These are phyloP conservation scores for Caenorhabditis panamensis DNA, from an alignment of 2,888 invertebrate species.

Conservation along the genomic window DNA sequence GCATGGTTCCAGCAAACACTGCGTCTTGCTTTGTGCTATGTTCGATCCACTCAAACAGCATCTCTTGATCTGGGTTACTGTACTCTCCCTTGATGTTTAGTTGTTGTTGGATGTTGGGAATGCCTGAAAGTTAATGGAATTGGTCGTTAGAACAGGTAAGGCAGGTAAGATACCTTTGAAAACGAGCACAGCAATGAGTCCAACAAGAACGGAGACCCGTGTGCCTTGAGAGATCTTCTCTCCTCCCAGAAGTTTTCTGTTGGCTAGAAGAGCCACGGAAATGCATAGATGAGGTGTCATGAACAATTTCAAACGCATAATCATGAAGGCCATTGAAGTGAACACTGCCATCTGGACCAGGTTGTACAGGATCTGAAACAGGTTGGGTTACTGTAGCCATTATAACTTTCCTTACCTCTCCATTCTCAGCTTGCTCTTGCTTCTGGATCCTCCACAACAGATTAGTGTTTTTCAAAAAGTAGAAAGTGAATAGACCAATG, in stretches of 20 bases:
- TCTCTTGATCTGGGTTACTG: conserved; percentile 87
- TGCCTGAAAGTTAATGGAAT: conserved; percentile 17
- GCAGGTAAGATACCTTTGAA: conserved; percentile 56
- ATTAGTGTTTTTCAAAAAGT: conserved; percentile 42
- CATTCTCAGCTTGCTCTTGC: conserved; percentile 16
- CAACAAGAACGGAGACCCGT: conserved; percentile 38
- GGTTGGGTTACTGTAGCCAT: not conserved
- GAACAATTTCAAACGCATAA: conserved; percentile 89
- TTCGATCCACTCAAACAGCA: conserved; percentile 88
- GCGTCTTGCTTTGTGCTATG: conserved; percentile 84
- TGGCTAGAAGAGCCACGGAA: conserved; percentile 86
- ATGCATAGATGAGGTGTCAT: conserved; percentile 89
- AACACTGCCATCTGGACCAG: conserved; percentile 87
- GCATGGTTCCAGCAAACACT: conserved; percentile 91
- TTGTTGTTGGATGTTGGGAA: conserved; percentile 80
- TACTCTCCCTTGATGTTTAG: conserved; percentile 85
- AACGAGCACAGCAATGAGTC: conserved; percentile 45
- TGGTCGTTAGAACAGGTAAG: not conserved
- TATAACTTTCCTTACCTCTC: conserved; percentile 17
- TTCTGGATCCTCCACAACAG: conserved; percentile 34
- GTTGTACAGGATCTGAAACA: conserved; percentile 85
- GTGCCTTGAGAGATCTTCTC: conserved; percentile 15
- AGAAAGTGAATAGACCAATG: conserved; percentile 70
- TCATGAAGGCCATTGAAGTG: conserved; percentile 86
- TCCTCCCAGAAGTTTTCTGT: conserved; percentile 46